These are phyloP conservation scores for Rhabdomys dilectus DNA, from an alignment of 2,113 vertebrate genomes.

Conservation along the genomic window DNA sequence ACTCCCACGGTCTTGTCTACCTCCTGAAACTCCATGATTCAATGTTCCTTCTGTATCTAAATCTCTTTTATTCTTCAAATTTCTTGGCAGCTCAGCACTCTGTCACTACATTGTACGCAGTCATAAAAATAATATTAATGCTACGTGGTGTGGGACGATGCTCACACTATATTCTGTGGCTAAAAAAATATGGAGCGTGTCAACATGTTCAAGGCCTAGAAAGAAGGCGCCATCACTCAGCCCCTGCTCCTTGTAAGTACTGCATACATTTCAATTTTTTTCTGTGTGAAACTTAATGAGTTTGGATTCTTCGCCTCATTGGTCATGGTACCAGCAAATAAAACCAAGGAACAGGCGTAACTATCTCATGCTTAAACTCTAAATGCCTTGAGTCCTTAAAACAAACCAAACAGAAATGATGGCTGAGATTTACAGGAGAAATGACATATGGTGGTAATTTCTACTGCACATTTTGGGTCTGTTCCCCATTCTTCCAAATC, in stretches of 20 bases:
- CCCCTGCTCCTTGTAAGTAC: conserved; percentile 42
- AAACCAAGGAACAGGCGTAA: conserved; percentile 81
- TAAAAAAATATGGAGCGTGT: conserved; percentile 67
- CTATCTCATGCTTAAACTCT: conserved; percentile 80
- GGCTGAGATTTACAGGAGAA: conserved; percentile 65
- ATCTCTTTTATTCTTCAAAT: conserved; percentile 72
- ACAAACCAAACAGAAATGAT: conserved; percentile 85
- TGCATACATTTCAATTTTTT: conserved; percentile 83
- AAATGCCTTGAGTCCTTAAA: conserved; percentile 82
- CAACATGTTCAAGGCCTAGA: conserved; percentile 73
- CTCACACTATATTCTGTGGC: neutral
- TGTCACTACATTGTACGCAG: conserved; percentile 16
- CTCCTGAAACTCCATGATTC: conserved; percentile 31
- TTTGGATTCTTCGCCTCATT: conserved; percentile 88
- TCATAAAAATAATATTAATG: conserved; percentile 78
- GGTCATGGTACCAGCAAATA: conserved; percentile 84
- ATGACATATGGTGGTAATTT: conserved; percentile 61
- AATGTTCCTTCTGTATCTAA: conserved; percentile 49
- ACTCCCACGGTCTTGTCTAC: neutral
- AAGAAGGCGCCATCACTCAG: conserved; percentile 77
- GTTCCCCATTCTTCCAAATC: conserved; percentile 49
- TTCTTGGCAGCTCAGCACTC: conserved; percentile 61
- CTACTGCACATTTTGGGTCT: conserved; percentile 20
- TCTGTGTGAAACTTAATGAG: conserved; percentile 85
- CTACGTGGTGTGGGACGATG: conserved; percentile 27